These are phyloP conservation scores for Ypsolopha sequella DNA, from an alignment of 2,888 invertebrate genomes.

Conservation along the genomic window DNA sequence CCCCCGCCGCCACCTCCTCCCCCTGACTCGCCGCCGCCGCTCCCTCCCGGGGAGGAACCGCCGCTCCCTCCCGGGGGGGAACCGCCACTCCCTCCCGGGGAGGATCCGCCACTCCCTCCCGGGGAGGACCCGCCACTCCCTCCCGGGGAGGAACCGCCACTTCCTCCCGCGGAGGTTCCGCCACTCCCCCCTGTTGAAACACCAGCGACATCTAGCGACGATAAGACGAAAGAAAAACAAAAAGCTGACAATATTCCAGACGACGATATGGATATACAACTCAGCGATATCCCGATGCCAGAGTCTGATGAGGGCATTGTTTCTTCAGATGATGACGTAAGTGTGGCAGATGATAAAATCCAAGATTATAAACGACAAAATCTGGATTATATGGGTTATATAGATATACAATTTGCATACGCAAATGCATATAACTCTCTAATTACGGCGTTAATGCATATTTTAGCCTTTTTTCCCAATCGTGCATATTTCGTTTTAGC, in stretches of 20 bases:
- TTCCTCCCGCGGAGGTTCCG: constrained; percentile 9
- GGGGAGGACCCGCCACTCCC: constrained; percentile 9
- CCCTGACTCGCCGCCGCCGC: constrained; percentile 17
- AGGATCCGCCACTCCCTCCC: constrained; percentile 11
- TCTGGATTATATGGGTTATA: no score
- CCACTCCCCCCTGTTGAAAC: neutral
- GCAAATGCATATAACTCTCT: no score
- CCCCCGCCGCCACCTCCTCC: constrained; percentile 39
- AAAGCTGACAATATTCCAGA: neutral
- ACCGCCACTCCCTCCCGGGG: constrained; percentile 9
- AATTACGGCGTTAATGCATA: no score
- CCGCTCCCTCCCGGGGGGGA: constrained; percentile 9
- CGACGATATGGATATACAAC: neutral
- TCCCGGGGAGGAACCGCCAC: constrained; percentile 1
- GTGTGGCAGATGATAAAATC: neutral
- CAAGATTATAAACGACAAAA: neutral
- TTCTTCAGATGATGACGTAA: neutral
- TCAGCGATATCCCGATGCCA: constrained; percentile 7
- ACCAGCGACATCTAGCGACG: neutral
- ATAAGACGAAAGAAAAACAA: neutral
- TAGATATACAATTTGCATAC: no score
- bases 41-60: constrained; percentile 13
- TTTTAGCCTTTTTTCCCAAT: no score
- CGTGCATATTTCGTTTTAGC: no score
- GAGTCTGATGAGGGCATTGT: constrained; percentile 29